Evolutionary conservation across 2,113 vertebrate genomes (phyloP), one percentile per base, ranked within the genome.

Genomic region (Chaetodon trifascialis): DNA sequence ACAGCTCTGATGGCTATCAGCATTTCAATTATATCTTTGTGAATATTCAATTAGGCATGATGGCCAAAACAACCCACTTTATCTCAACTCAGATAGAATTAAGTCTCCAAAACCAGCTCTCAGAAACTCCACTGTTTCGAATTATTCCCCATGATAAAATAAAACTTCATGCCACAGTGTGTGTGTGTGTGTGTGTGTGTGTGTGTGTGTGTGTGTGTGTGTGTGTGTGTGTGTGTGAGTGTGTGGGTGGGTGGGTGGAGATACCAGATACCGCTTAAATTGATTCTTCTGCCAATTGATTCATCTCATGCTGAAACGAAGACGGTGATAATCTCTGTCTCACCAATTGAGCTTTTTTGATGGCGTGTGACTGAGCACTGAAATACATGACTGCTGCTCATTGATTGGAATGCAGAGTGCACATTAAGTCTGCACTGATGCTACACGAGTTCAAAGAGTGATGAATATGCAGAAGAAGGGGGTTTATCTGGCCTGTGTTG

Each of bases 271-370:
- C 36, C 23, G 77, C 68, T 83, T 68, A 86, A 90, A 83, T 89
- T 84, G 86, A 92, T 90, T 90, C 66, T 83, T 88, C 80, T 88
- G 81, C 80, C 85, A 89, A 84, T 86, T 90, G 83, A 91, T 88
- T 82, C 68, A 74, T 88, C 82, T 84, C 52, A 17, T 80, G 79
- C 79, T 88, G 84, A 85, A 90, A 89, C 79, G 73, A 88, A 91
- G 82, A 84, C 51, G 34, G 23, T 30, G 86, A 89, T 90, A 86
- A 90, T 89, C 76, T 88, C 58, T 72, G 64, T 81, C 74, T 75
- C 69, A 83, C 75, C 80, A 83, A 83, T 19, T 81, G 58, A 76
- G 52, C 17, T 66, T 47, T 81, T 86, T 88, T 87, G 82, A 89
- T 87, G 76, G 42, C 2, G 60, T 72, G 76, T 62, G 75, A 87